Base-by-base conservation (phyloP, 2,888 invertebrate genomes). In the Leptopilina syphax region DNA sequence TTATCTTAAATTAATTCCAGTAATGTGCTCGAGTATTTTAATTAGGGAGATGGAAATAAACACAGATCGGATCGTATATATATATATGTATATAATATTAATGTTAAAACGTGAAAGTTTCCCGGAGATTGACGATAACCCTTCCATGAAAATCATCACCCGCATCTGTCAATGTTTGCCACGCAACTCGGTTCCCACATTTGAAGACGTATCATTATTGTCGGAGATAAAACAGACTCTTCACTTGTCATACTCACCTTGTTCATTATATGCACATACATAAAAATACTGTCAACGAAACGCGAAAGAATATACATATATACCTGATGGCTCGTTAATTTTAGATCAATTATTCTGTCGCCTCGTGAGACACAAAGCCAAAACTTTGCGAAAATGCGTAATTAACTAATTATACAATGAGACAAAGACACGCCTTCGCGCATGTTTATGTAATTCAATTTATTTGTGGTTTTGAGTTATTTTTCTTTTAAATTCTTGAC, bases 281-380 rank as follows among this genome's bases (percentile, higher is more conserved):
- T 50, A 50, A 3, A 50, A 10, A 87, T 87, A 86, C 87, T 86
- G 84, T 84, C 85, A 86, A 82, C 13, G 57, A 44, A 77, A 83
- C 80, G 82, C 70, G 77, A 70, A 83, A 78, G 82, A 82, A 85
- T 86, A 86, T 86, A 34, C 4, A 34, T 34, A 34, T 34, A 34
- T 34, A 89, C 84, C 85, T 84, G 85, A 84, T 83, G 78, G 83
- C 87, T 86, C 87, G 86, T 89, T 89, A 88, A 89, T 89, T 88
- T 84, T 78, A 82, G 86, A 87, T 87, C 87, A 90, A 90, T 90
- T 90, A 90, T 83, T 85, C 85, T 85, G 85, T 84, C 84, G 85
- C 83, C 84, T 73, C 65, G 80, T 68, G 85, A 83, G 85, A 83
- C 84, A 78, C 79, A 8, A 6, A 80, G 67, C 50, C 50, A 80